Conservation (phyloP, 2,113 vertebrate species). For the Thomomys bottae region DNA sequence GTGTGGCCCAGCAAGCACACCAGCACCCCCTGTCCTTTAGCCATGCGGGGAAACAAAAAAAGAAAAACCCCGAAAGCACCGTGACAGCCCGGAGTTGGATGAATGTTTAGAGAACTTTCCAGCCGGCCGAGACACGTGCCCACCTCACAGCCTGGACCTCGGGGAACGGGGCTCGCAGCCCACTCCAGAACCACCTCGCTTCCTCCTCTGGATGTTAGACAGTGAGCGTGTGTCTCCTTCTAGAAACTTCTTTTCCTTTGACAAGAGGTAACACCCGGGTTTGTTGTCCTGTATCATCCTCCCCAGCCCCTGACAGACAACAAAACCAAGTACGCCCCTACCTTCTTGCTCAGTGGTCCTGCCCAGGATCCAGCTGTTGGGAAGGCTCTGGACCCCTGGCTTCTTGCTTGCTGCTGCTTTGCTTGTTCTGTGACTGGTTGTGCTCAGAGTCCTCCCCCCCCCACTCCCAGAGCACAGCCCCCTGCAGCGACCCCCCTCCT, state of each 20-base stretch:
- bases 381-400: neutral
- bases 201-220: no score
- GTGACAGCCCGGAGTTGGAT: accelerated
- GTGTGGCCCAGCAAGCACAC: no score
- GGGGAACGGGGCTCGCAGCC: no score
- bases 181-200: no score
- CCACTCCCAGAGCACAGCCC: neutral
- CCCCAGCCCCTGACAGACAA: neutral
- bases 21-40: no score
- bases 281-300: neutral
- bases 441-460: neutral
- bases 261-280: neutral
- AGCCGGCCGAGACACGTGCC: no score
- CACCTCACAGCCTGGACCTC: no score
- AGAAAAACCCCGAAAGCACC: neutral
- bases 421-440: no score
- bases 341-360: conserved; percentile 33
- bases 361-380: neutral
- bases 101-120: neutral
- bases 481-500: neutral
- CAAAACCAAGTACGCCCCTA: neutral
- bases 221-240: no score
- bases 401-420: neutral
- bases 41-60: neutral
- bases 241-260: neutral